phyloP scores from a whole-genome alignment of 2,113 vertebrate genomes.

The Pogonocichla stellata region DNA sequence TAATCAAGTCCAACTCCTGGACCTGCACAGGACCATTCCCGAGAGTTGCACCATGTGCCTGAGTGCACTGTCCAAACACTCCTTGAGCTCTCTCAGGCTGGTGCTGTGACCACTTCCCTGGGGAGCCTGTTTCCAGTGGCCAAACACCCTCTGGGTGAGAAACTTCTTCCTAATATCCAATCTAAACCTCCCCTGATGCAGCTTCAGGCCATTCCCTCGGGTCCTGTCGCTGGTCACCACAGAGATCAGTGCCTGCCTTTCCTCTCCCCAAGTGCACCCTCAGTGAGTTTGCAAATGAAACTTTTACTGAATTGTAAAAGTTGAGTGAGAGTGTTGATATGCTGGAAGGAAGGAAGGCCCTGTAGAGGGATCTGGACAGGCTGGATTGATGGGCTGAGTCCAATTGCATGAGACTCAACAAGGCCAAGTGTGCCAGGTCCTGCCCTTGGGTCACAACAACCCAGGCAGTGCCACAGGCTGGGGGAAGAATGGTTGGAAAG shows the following conservation, averaged over 20 bases:
- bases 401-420: rapidly evolving
- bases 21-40: not conserved
- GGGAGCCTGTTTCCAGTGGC: not conserved
- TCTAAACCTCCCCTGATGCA: not conserved
- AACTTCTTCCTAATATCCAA: not conserved
- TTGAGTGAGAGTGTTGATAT: not conserved
- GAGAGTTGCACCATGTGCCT: not conserved
- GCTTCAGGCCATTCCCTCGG: not conserved
- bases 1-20: not conserved
- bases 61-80: not conserved
- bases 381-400: rapidly evolving
- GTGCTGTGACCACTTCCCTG: not conserved
- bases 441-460: too few relatives aligned
- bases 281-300: not conserved
- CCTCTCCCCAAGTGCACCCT: not conserved
- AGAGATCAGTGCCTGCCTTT: not conserved
- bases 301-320: not conserved
- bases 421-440: not conserved
- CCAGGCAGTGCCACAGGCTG: not conserved
- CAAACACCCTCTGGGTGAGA: not conserved
- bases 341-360: not conserved
- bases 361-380: not conserved
- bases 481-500: not conserved
- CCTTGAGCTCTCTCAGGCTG: not conserved
- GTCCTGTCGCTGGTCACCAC: not conserved